Conservation (phyloP, 2,797 vertebrate species). For the Hippocampus kuda region DNA sequence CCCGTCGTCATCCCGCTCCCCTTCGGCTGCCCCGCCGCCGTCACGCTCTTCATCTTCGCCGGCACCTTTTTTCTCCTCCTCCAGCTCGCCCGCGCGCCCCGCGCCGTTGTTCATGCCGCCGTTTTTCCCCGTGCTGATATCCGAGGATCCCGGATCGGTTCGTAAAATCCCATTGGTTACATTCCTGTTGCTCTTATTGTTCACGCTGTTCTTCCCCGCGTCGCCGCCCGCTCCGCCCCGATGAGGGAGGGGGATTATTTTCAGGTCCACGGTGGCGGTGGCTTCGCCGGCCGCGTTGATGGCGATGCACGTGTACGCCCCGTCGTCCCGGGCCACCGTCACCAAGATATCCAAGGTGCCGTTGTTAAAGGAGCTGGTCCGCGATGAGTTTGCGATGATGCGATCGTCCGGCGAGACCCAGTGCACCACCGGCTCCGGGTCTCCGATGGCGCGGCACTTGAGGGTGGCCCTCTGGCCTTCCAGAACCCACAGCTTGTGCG, state of each 20-base stretch:
- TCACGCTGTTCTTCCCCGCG: constrained; percentile 44
- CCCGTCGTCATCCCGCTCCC: constrained; percentile 32
- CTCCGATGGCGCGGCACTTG: constrained; percentile 80
- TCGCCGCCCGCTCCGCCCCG: constrained; percentile 56
- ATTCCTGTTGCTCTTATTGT: constrained; percentile 56
- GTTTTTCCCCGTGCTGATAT: constrained; percentile 73
- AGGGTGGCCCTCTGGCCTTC: constrained; percentile 84
- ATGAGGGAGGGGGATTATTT: constrained; percentile 83
- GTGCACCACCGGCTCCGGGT: constrained; percentile 80
- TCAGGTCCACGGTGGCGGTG: constrained; percentile 77
- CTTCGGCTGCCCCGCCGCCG: constrained; percentile 17
- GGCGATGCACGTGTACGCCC: constrained; percentile 83
- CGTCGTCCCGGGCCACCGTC: constrained; percentile 77
- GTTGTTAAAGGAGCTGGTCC: constrained; percentile 79
- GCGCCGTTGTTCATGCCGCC: constrained; percentile 48
- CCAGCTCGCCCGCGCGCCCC: constrained; percentile 42
- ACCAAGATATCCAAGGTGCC: constrained; percentile 84
- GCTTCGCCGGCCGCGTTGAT: constrained; percentile 86
- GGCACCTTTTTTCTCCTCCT: constrained; percentile 36
- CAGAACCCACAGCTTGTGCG: constrained; percentile 83
- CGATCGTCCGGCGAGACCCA: constrained; percentile 90
- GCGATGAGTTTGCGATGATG: constrained; percentile 79
- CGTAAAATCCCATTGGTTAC: constrained; percentile 63
- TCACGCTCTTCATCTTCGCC: constrained; percentile 26
- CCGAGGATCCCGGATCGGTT: constrained; percentile 68